These are phyloP conservation scores for Acromyrmex heyeri DNA, from an alignment of 1,140 invertebrate species.

Conservation along the genomic window DNA sequence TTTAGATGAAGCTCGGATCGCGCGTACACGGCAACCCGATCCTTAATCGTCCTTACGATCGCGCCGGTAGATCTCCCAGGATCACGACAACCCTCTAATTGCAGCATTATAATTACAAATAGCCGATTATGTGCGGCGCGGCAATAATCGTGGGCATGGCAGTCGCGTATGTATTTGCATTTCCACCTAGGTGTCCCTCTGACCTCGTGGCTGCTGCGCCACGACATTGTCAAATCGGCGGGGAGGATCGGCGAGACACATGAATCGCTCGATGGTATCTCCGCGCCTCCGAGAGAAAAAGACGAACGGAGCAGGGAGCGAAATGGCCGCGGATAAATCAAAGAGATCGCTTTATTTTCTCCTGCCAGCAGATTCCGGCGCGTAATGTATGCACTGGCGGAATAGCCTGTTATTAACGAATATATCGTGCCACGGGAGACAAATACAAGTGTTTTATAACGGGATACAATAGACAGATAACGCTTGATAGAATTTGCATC, in stretches of 20 bases:
- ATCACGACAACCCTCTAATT: slow-evolving; percentile 85
- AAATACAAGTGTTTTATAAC: slow-evolving; percentile 56
- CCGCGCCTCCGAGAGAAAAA: slow-evolving; percentile 64
- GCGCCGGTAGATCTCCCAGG: slow-evolving; percentile 80
- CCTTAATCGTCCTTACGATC: slow-evolving; percentile 84
- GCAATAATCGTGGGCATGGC: slow-evolving; percentile 80
- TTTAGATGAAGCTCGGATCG: slow-evolving; percentile 83
- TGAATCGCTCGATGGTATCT: slow-evolving; percentile 69
- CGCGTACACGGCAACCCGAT: slow-evolving; percentile 76
- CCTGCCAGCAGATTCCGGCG: slow-evolving; percentile 44
- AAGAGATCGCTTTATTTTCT: slow-evolving; percentile 69
- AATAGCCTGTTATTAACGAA: slow-evolving; percentile 63
- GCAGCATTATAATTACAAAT: slow-evolving; percentile 86
- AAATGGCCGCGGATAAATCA: slow-evolving; percentile 29
- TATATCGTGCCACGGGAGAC: slow-evolving; percentile 47
- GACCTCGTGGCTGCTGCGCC: slow-evolving; percentile 66
- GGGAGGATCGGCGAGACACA: slow-evolving; percentile 58
- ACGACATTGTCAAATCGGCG: slow-evolving; percentile 70
- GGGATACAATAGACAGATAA: slow-evolving; percentile 37
- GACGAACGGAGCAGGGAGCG: slow-evolving; percentile 30
- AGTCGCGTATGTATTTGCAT: slow-evolving; percentile 80
- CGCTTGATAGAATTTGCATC: slow-evolving; percentile 43
- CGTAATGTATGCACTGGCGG: slow-evolving; percentile 58
- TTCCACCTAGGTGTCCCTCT: slow-evolving; percentile 73
- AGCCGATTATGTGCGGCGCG: slow-evolving; percentile 75